Percentiles rank a stretch among this genome's conserved stretches.
phyloP scores from a whole-genome alignment of 2,888 invertebrate genomes.

The Girardia tigrina region DNA sequence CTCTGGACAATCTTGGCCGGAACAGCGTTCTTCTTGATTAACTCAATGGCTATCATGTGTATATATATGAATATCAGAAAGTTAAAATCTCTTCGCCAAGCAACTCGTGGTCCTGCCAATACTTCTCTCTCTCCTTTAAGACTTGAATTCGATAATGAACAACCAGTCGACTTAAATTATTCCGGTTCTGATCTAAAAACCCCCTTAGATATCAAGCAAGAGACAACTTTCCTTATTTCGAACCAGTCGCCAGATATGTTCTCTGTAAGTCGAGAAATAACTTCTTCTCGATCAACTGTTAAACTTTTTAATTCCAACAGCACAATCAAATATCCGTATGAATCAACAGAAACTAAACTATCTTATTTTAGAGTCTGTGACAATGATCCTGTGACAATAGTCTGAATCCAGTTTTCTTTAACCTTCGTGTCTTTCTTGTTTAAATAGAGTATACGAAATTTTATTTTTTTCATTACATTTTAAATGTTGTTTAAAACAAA shows the following conservation, averaged over 20 bases:
- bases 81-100: not conserved
- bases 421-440: constrained; percentile 8
- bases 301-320: not conserved
- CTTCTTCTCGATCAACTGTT: not conserved
- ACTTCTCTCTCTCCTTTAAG: not conserved
- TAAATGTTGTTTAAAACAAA: no score
- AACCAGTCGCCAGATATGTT: constrained; percentile 6
- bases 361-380: constrained; percentile 7
- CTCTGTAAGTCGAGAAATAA: not conserved
- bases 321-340: not conserved
- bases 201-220: not conserved
- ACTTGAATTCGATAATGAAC: constrained; percentile 18
- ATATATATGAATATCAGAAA: constrained; percentile 8
- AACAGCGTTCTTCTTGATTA: not conserved
- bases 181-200: constrained; percentile 19
- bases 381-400: not conserved
- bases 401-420: not conserved
- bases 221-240: not conserved
- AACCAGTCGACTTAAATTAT: constrained; percentile 4
- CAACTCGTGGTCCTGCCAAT: not conserved
- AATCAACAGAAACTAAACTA: not conserved
- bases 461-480: no score
- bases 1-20: not conserved
- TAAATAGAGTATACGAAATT: no score
- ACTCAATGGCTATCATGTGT: not conserved